These are phyloP conservation scores for Mystacornis crossleyi DNA, from an alignment of 2,113 vertebrate genomes.

Conservation along the genomic window DNA sequence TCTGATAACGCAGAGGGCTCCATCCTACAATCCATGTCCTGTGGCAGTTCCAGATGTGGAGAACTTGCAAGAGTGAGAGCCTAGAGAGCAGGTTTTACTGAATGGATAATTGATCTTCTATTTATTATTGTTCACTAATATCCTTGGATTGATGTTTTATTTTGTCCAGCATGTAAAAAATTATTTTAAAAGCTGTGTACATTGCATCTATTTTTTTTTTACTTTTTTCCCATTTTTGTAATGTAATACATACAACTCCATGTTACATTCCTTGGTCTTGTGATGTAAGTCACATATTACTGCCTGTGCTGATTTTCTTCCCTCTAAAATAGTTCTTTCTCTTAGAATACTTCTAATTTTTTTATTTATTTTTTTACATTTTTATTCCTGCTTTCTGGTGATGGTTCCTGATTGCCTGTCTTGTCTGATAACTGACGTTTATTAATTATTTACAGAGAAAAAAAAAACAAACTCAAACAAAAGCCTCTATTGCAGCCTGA, in stretches of 20 bases:
- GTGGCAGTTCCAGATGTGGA: neutral
- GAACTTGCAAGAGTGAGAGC: neutral
- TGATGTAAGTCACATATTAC: constrained; percentile 73
- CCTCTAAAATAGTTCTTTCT: constrained; percentile 74
- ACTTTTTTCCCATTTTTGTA: constrained; percentile 21
- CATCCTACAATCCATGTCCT: neutral
- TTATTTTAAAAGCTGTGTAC: neutral
- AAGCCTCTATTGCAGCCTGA: constrained; percentile 99
- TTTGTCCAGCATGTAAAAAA: constrained; percentile 31
- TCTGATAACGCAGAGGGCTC: neutral
- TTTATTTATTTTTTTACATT: constrained; percentile 68
- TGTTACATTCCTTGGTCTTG: constrained; percentile 68
- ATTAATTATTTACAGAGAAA: constrained; percentile 76
- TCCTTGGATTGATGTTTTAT: neutral
- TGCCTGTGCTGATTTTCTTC: constrained; percentile 72
- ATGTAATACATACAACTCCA: constrained; percentile 47
- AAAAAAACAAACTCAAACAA: constrained; percentile 74
- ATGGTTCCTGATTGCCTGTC: constrained; percentile 99
- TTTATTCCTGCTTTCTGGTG: constrained; percentile 89
- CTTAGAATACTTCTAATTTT: constrained; percentile 62
- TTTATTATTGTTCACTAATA: neutral
- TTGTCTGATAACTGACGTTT: constrained; percentile 90
- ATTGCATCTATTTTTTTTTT: neutral
- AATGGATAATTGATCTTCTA: neutral
- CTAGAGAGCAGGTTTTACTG: neutral